Conservation (phyloP, 2,797 vertebrate genomes). For the Coluber constrictor region DNA sequence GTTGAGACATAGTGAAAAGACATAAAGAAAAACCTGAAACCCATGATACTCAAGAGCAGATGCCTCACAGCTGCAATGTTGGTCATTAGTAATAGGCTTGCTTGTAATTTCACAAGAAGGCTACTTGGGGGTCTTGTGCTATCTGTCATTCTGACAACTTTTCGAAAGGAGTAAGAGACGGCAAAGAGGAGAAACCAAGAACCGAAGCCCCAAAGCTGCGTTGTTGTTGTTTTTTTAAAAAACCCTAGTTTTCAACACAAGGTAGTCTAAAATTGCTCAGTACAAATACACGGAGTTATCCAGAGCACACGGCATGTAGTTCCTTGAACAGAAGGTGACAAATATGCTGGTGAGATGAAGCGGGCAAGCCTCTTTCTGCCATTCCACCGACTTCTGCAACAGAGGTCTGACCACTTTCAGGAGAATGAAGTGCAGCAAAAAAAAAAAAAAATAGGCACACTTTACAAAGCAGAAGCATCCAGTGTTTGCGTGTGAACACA, state of each 20-base stretch:
- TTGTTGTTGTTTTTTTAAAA: conserved; percentile 3
- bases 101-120: conserved; percentile 51
- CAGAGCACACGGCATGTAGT: conserved; percentile 36
- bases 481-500: conserved; percentile 57
- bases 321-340: conserved; percentile 36
- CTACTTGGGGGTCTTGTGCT: conserved; percentile 42
- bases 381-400: conserved; percentile 45
- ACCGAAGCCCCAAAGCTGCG: conserved; percentile 31
- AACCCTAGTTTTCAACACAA: conserved; percentile 41
- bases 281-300: conserved; percentile 50
- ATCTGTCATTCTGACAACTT: conserved; percentile 30
- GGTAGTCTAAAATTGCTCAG: conserved; percentile 56
- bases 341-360: conserved; percentile 40
- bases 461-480: conserved; percentile 64
- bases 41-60: conserved; percentile 46
- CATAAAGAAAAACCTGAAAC: conserved; percentile 26
- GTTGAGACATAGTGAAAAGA: conserved; percentile 45
- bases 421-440: conserved; percentile 25
- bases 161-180: conserved; percentile 19
- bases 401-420: conserved; percentile 42
- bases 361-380: conserved; percentile 33
- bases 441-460: conserved; percentile 45
- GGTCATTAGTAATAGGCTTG: conserved; percentile 50
- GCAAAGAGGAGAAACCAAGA: conserved; percentile 35
- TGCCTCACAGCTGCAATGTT: conserved; percentile 52